Base-by-base conservation (phyloP, 2,113 vertebrate genomes). In the Malurus cyaneus region DNA sequence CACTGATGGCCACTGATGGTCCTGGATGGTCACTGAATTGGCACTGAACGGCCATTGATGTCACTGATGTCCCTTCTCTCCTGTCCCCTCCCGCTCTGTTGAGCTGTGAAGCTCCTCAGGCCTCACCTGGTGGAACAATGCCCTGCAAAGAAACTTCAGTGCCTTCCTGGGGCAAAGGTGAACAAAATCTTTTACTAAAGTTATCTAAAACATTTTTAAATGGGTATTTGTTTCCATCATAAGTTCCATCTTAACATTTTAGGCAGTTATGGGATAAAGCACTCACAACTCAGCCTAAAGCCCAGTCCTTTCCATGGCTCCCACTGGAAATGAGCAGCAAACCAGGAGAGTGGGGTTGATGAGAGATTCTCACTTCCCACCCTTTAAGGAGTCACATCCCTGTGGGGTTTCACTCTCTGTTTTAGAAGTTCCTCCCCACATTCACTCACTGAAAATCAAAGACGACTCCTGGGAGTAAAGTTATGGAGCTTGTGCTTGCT, bases 381-480 rank as follows among this genome's bases (percentile, higher is more conserved):
- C 3, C 17, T 28, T 53, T 0, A 25, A 77, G 28, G 8, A 74
- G 39, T 10, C 79, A 2, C 42, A 34, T 17, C 29, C 0, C 52
- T 25, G 8, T 4, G 14, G 32, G 53, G 41, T 47, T 54, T 18
- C 60, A 44, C 8, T 13, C 21, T 4, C 59, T 73, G 15, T 1
- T 31, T 32, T 9, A n/a, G 32, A 39, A 36, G 23, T 53, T 93
- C 59, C 36, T 93, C 39, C 21, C 25, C 64, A 20, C 24, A 1
- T 21, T 24, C 56, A 6, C 6, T 4, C 46, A 21, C 29, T 42
- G 39, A 31, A 57, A 80, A 46, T 8, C 71, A 69, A 56, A 49
- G 41, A 6, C 0, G 0, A 21, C 9, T 18, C 28, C 41, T 34
- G 46, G 18, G 47, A 26, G 14, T 15, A 8, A 32, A 25, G n/a